Conservation (phyloP, 2,113 vertebrate genomes). For the Setophaga petechia region DNA sequence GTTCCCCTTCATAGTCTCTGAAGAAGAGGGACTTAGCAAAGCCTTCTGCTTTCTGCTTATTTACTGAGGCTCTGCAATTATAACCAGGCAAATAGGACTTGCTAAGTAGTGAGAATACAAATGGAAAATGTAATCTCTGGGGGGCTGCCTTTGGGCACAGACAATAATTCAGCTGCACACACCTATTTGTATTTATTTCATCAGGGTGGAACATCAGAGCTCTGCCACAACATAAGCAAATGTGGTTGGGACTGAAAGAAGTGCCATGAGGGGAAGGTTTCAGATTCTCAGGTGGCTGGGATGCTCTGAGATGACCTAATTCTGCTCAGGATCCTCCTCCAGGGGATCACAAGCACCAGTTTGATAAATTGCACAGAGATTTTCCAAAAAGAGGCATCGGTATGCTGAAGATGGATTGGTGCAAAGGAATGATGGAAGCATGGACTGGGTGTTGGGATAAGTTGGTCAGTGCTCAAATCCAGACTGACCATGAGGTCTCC, state of each 20-base stretch:
- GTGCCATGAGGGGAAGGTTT: background rate
- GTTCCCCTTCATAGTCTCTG: background rate
- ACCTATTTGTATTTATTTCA: background rate
- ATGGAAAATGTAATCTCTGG: background rate
- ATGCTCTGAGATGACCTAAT: background rate
- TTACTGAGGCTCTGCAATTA: background rate
- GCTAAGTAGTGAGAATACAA: background rate
- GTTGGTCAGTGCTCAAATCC: background rate
- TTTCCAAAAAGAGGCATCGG: background rate
- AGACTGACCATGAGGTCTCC: background rate
- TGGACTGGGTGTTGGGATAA: background rate
- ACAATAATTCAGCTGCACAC: background rate
- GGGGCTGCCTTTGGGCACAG: background rate
- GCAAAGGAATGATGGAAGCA: background rate
- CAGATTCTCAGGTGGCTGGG: background rate
- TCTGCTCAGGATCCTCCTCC: fast-evolving
- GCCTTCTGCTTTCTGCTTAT: background rate
- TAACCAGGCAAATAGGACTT: background rate
- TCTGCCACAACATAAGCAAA: background rate
- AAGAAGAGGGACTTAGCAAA: background rate
- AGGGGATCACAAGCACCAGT: background rate
- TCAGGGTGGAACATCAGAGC: background rate
- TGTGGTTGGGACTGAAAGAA: background rate
- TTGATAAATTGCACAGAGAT: background rate
- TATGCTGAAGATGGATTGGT: background rate